Conservation (phyloP, 1,140 invertebrate species). For the Atopsyche davidsoni region DNA sequence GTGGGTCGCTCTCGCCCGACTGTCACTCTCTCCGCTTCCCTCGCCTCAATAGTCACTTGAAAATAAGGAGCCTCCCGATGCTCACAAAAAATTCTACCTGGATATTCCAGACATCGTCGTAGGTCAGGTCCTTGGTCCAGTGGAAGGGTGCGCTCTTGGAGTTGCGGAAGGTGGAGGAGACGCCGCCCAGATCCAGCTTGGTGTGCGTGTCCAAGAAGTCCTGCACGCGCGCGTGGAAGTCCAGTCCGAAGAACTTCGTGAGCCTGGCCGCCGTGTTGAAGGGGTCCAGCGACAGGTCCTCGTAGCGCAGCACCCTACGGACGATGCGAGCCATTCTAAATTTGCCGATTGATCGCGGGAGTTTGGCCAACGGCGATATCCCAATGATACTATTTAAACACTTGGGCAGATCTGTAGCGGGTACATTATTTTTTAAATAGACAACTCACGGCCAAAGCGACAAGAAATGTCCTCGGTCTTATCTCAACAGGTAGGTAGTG, state of each 20-base stretch:
- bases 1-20: too few species aligned
- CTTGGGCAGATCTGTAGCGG: too few species aligned
- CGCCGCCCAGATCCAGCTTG: slow-evolving; percentile 67
- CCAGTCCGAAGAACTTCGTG: slow-evolving; percentile 69
- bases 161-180: slow-evolving; percentile 77
- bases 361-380: too few species aligned
- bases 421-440: too few species aligned
- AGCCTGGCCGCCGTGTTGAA: slow-evolving; percentile 64
- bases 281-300: slow-evolving; percentile 75
- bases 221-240: slow-evolving; percentile 62
- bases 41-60: too few species aligned
- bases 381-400: too few species aligned
- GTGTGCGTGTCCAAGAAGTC: slow-evolving; percentile 76
- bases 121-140: slow-evolving; percentile 71
- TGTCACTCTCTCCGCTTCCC: too few species aligned
- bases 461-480: too few species aligned
- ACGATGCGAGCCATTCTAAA: slow-evolving; percentile 21
- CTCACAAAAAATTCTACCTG: slow-evolving; percentile 39
- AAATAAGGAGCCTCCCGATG: too few species aligned
- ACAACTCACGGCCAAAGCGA: too few species aligned
- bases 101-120: slow-evolving; percentile 62
- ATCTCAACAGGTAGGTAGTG: too few species aligned
- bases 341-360: too few species aligned
- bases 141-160: slow-evolving; percentile 78
- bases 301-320: slow-evolving; percentile 73